Evolutionary conservation across 2,113 vertebrate genomes (phyloP), one percentile per base, ranked within the genome.

Genomic region (Gavia stellata): DNA sequence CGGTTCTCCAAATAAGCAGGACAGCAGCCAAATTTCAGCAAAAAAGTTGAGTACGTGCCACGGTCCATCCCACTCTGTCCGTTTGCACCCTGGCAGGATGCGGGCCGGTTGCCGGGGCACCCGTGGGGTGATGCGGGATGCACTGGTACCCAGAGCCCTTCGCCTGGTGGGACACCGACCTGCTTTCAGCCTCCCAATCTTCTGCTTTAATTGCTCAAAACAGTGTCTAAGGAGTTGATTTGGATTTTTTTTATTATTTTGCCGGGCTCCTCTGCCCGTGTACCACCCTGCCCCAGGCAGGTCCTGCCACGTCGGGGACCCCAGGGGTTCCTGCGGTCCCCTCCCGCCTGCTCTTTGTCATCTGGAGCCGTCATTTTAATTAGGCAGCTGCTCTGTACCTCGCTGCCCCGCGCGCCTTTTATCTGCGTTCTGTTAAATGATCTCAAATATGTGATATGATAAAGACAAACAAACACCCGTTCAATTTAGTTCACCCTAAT

Each of bases 361-460:
- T 47, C 78, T 55, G 8, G 91, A 86, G 78, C 88, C 96, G 40
- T 53, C 87, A 1, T 16, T 88, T 63, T 59, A 94, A n/a, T 4
- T 2, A 50, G 89, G 77, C 90, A 78, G 91, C 81, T n/a, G 81
- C 91, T 71, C 75, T 33, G 58, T 38, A 62, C 82, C 87, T 42
- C 63, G 8, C 63, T 75, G 92, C 81, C 94, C 82, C 17, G 6
- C 26, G 7, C 33, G 34, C 61, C 78, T 72, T 90, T 97, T 97
- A 96, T 97, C 96, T 97, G 87, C 36, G 47, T 92, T 50, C 92
- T 68, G 92, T 86, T 88, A 94, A 97, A 97, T 81, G 96, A 97
- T 98, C 97, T 98, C 97, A 97, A 97, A 96, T 97, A 96, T 88
- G 95, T 71, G 84, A 96, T 94, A 55, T 7, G 96, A 98, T 97